A percentile compares a stretch with the other conserved stretches of the same genome.
Conservation (phyloP, 2,888 invertebrate species). For the Nephrocerus scutellatus region DNA sequence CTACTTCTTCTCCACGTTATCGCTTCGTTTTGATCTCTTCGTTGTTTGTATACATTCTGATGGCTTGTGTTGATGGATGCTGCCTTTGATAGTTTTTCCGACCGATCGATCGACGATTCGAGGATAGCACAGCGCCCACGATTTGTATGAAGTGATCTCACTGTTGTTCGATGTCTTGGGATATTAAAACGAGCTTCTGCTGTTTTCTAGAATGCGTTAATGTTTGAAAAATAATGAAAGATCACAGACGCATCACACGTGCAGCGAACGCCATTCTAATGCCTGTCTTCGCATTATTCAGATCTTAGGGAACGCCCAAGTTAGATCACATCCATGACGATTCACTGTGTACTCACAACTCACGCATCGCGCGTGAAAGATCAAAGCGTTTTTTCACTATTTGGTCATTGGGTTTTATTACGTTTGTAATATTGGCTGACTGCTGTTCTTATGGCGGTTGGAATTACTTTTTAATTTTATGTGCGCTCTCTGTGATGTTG, state of each 20-base stretch:
- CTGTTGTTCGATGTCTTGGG: slow-evolving; percentile 4
- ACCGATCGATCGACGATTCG: too few species aligned
- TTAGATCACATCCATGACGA: too few species aligned
- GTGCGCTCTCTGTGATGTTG: too few species aligned
- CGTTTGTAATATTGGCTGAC: too few species aligned
- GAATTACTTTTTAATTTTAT: too few species aligned
- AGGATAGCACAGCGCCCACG: too few species aligned
- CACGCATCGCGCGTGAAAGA: slow-evolving; percentile 4
- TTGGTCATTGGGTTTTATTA: slow-evolving; percentile 11
- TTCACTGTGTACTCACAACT: not conserved
- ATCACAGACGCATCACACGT: slow-evolving; percentile 13
- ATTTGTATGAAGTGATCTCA: not conserved
- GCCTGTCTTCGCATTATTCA: too few species aligned
- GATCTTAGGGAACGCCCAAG: too few species aligned
- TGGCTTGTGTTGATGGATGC: slow-evolving; percentile 48
- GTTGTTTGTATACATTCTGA: slow-evolving; percentile 48
- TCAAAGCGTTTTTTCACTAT: slow-evolving; percentile 17
- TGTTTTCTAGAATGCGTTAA: slow-evolving; percentile 15
- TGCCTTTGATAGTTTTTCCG: too few species aligned
- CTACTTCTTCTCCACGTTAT: slow-evolving; percentile 26
- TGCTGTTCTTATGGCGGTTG: too few species aligned
- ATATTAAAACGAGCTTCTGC: too few species aligned
- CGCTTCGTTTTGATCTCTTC: slow-evolving; percentile 47
- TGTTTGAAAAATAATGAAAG: slow-evolving; percentile 18
- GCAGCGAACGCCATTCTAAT: slow-evolving; percentile 9